Conservation (phyloP, 1,140 invertebrate genomes). For the Camponotus vicinus region DNA sequence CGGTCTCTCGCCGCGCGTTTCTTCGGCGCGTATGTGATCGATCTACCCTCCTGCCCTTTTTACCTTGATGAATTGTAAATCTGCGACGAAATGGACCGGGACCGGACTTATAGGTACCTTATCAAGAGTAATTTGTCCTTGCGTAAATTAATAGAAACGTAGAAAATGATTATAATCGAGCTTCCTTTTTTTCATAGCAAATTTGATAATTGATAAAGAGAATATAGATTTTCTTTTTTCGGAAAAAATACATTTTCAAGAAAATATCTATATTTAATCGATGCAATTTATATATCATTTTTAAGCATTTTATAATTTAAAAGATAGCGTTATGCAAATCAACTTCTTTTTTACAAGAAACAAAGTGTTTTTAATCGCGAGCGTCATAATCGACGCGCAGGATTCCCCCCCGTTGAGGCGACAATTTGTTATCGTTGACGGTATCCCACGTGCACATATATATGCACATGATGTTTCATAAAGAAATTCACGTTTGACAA, state of each 20-base stretch:
- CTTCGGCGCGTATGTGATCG: constrained; percentile 70
- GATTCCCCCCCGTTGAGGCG: constrained; percentile 17
- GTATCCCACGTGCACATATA: neutral
- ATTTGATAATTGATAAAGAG: neutral
- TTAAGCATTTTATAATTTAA: neutral
- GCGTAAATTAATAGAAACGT: constrained; percentile 33
- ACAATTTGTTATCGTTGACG: constrained; percentile 48
- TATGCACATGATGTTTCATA: constrained; percentile 3
- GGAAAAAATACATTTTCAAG: neutral
- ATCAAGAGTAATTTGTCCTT: constrained; percentile 12
- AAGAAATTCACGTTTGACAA: constrained; percentile 43
- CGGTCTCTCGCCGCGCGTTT: constrained; percentile 61
- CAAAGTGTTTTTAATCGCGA: constrained; percentile 21
- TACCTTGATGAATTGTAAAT: constrained; percentile 64
- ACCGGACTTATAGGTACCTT: neutral
- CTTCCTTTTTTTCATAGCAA: neutral
- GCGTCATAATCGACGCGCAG: constrained; percentile 9
- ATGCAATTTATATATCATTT: neutral
- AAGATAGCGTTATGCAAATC: neutral
- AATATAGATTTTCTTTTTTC: neutral
- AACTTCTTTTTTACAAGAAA: neutral
- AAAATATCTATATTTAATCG: neutral
- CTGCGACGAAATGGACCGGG: constrained; percentile 25
- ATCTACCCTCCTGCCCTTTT: constrained; percentile 70
- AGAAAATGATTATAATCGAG: neutral